Conservation (phyloP, 2,888 invertebrate species). For the Oscheius sp. region DNA sequence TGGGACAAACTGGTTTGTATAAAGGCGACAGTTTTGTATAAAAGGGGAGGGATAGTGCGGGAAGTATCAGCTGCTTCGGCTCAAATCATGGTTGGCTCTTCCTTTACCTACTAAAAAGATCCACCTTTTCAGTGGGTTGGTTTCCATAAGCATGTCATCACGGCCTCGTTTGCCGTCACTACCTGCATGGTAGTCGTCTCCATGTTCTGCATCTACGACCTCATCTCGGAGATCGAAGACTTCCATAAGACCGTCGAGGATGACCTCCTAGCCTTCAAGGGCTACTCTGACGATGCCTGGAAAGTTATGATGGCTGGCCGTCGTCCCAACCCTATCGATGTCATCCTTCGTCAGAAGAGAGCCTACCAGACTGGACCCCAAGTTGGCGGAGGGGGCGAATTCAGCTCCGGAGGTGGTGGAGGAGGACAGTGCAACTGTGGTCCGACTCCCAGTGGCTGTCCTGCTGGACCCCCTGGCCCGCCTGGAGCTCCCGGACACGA, state of each 20-base stretch:
- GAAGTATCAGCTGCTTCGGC: not conserved
- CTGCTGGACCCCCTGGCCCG: constrained; percentile 25
- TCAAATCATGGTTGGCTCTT: not conserved
- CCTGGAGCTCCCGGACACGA: constrained; percentile 22
- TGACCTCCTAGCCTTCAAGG: constrained; percentile 32
- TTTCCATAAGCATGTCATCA: constrained; percentile 27
- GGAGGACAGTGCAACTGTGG: constrained; percentile 39
- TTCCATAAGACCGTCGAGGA: constrained; percentile 34
- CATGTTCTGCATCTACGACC: constrained; percentile 21
- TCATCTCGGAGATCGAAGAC: constrained; percentile 31
- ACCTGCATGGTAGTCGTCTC: constrained; percentile 20
- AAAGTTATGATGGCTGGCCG: constrained; percentile 21
- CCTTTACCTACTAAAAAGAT: too few species aligned
- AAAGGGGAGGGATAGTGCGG: not conserved
- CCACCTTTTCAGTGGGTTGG: constrained; percentile 17
- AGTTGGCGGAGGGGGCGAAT: constrained; percentile 4
- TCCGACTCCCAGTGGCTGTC: constrained; percentile 17
- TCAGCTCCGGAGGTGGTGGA: constrained; percentile 33
- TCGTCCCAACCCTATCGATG: constrained; percentile 6
- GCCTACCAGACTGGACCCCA: not conserved
- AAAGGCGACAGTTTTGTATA: not conserved
- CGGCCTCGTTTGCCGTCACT: constrained; percentile 27
- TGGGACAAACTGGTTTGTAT: too few species aligned
- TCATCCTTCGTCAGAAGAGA: constrained; percentile 27
- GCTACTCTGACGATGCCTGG: constrained; percentile 38